Conservation (phyloP, 2,797 vertebrate genomes). For the Pseudochirops corinnae region DNA sequence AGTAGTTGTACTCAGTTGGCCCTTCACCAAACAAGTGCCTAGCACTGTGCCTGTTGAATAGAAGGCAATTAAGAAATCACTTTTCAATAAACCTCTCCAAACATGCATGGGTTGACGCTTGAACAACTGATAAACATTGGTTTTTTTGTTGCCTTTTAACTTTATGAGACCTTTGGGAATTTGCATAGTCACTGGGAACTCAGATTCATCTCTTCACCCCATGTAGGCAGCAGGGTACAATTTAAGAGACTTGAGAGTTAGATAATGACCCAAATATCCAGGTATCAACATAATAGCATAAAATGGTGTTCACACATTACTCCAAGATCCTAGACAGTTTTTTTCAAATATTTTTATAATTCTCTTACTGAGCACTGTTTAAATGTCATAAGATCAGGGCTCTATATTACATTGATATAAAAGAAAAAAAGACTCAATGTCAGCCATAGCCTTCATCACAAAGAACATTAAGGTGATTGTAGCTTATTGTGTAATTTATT, state of each 20-base stretch:
- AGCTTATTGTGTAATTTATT: conserved; percentile 55
- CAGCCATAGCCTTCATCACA: conserved; percentile 48
- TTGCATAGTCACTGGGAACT: background rate
- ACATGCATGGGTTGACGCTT: background rate
- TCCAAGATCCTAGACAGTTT: background rate
- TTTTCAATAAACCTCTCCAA: background rate
- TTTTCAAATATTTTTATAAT: background rate
- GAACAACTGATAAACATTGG: background rate
- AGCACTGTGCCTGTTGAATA: background rate
- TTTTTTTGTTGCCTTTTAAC: background rate
- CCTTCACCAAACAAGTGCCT: background rate
- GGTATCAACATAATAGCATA: background rate
- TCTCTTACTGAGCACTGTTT: conserved; percentile 29
- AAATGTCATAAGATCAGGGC: background rate
- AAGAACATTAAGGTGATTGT: conserved; percentile 31
- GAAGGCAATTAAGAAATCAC: background rate
- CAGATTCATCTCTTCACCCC: background rate
- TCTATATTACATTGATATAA: background rate
- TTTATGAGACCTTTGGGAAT: background rate
- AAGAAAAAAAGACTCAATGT: background rate
- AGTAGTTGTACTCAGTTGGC: background rate
- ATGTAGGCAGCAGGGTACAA: background rate
- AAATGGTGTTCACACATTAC: background rate
- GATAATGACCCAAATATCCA: background rate
- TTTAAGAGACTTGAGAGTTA: background rate